These are phyloP conservation scores for Heterodera filipjevi DNA, from an alignment of 2,888 invertebrate genomes.

Conservation along the genomic window DNA sequence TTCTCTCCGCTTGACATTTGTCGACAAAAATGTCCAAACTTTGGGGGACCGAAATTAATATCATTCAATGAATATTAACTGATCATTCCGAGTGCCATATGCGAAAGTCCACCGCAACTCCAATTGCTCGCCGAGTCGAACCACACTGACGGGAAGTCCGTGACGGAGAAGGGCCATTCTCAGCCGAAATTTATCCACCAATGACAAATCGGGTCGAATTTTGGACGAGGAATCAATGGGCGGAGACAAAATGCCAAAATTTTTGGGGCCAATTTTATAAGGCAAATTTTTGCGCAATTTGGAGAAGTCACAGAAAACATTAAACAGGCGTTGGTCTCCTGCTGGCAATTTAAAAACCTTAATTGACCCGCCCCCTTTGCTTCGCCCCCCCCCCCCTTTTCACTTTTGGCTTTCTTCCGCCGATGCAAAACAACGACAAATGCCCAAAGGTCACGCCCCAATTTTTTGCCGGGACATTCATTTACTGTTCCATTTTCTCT, in stretches of 20 bases:
- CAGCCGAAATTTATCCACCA: conserved; percentile 22
- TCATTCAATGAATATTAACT: background rate
- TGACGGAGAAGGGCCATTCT: conserved; percentile 56
- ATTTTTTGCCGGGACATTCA: conserved; percentile 56
- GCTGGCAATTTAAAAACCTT: too few species aligned
- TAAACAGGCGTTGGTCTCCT: conserved; percentile 60
- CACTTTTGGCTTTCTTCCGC: conserved; percentile 42
- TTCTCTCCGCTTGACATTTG: conserved; percentile 60
- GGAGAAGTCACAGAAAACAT: conserved; percentile 63
- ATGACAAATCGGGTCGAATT: conserved; percentile 18
- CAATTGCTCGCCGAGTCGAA: conserved; percentile 57
- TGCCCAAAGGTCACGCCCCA: conserved; percentile 57
- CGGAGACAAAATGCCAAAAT: background rate
- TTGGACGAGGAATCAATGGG: conserved; percentile 35
- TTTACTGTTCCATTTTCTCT: conserved; percentile 43
- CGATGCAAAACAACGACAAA: conserved; percentile 61
- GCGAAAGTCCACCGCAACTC: conserved; percentile 51
- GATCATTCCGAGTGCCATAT: background rate
- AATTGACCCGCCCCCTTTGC: too few species aligned
- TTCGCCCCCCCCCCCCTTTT: background rate
- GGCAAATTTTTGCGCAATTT: conserved; percentile 29
- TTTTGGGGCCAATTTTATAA: background rate
- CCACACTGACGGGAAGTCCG: conserved; percentile 55
- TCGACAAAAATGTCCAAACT: conserved; percentile 59
- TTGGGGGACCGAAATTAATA: background rate